These are phyloP conservation scores for Drosophila mayaguana DNA, from an alignment of 2,888 invertebrate species.

Conservation along the genomic window DNA sequence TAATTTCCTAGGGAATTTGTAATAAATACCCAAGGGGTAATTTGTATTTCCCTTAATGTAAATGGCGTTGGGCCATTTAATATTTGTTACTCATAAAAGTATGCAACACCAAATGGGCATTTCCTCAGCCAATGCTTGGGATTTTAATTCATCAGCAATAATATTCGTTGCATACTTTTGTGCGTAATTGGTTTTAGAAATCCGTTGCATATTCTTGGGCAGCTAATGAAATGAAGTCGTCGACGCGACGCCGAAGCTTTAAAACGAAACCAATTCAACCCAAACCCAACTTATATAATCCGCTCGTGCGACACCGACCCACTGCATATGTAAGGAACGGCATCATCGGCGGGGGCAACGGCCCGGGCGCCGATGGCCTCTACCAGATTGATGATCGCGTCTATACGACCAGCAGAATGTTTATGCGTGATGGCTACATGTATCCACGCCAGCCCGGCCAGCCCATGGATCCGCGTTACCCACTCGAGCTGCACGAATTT, in stretches of 20 bases:
- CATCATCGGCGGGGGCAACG: constrained; percentile 80
- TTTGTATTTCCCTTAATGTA: background rate
- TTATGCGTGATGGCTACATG: constrained; percentile 83
- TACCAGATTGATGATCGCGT: constrained; percentile 84
- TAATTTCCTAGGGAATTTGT: background rate
- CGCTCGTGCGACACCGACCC: constrained; percentile 74
- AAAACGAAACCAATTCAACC: constrained; percentile 80
- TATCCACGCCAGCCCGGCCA: constrained; percentile 84
- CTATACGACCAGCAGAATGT: constrained; percentile 83
- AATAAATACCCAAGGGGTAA: too few species aligned
- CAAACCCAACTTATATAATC: constrained; percentile 70
- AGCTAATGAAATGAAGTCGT: constrained; percentile 73
- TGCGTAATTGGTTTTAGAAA: constrained; percentile 10
- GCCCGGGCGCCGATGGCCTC: constrained; percentile 79
- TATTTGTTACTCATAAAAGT: constrained; percentile 23
- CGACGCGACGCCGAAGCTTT: constrained; percentile 83
- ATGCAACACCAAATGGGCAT: constrained; percentile 29
- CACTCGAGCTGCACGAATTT: constrained; percentile 83
- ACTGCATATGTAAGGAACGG: constrained; percentile 82
- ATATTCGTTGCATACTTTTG: constrained; percentile 37
- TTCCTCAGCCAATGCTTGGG: too few species aligned
- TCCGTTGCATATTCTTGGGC: constrained; percentile 50
- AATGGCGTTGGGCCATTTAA: background rate
- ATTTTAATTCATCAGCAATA: background rate
- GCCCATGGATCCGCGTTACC: constrained; percentile 83